Conservation (phyloP, 2,888 invertebrate species). For the Melinaea menophilus region DNA sequence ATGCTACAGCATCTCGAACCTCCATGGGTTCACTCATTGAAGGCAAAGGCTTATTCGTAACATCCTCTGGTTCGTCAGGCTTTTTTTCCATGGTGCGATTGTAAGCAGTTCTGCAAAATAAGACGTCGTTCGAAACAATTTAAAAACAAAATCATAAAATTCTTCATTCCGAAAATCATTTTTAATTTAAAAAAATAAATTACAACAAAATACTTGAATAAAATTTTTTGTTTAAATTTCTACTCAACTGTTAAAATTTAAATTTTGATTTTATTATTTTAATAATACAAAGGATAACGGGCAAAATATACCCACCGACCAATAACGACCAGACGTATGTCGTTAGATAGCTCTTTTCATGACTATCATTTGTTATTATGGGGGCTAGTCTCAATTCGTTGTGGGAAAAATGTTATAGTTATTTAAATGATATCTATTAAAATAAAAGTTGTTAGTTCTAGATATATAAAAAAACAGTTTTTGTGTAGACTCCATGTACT, state of each 20-base stretch:
- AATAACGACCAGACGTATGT: too few species aligned
- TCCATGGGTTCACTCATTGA: slow-evolving; percentile 17
- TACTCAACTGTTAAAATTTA: slow-evolving; percentile 14
- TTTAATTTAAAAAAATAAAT: too few species aligned
- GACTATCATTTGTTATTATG: too few species aligned
- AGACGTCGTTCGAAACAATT: slow-evolving; percentile 34
- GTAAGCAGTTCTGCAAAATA: slow-evolving; percentile 38
- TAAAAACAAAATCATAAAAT: not conserved
- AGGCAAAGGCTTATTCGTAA: slow-evolving; percentile 30
- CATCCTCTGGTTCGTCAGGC: slow-evolving; percentile 32
- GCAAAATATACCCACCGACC: too few species aligned
- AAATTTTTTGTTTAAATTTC: slow-evolving; percentile 13
- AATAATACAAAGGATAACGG: not conserved
- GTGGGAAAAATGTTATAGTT: too few species aligned
- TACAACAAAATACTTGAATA: slow-evolving; percentile 8
- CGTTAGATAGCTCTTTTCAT: too few species aligned
- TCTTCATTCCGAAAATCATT: too few species aligned
- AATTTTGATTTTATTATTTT: slow-evolving; percentile 16
- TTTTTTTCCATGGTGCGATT: slow-evolving; percentile 32
- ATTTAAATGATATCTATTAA: too few species aligned
- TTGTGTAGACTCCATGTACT: too few species aligned
- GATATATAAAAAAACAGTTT: too few species aligned
- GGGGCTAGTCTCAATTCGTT: too few species aligned
- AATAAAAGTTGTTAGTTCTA: too few species aligned
- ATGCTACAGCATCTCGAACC: slow-evolving; percentile 24